Evolutionary conservation across 2,113 vertebrate species (phyloP), one percentile per base, ranked within the genome.

Genomic region (Morone chrysops): DNA sequence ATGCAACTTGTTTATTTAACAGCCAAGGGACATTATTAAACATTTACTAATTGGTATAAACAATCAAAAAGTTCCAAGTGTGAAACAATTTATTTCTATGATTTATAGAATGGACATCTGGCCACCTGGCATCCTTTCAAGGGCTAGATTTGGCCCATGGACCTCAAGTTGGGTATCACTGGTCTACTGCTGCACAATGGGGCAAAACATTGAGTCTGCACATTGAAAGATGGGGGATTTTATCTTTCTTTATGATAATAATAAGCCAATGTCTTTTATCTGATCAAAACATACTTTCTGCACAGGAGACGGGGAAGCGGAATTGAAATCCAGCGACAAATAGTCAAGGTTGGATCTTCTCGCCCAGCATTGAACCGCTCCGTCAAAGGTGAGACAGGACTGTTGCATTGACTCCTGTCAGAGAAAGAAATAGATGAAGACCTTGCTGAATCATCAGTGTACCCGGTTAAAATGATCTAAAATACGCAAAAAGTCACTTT

Each of bases 291-390:
- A 40, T 83, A 99, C 98, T 97, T 99, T 98, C 81, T 97, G 97
- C 40, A 96, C 96, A 85, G 97, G 97, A 45, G 97, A 97, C 17
- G 97, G 96, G 41, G 97, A 97, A 43, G 96, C 95, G 14, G 97
- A 97, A 89, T 99, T 97, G 92, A 99, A 99, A 95, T 99, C 97
- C 93, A 99, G 90, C 5, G 97, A 97, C 91, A 99, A 93, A 91
- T 99, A 99, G 89, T 99, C 98, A 66, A 99, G 96, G 92, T 96
- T 97, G 62, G 95, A 97, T 85, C 94, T 96, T 87, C 96, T 96
- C 12, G 89, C 88, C 94, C 95, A 96, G 5, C 89, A 91, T 79
- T 94, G 95, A 86, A 50, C 17, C 0, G 68, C 43, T 78, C 93
- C 94, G 41, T 96, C 96, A 76, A 91, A 94, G 67, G 81, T 91